Conservation (phyloP, 1,140 invertebrate species). For the Drosophila nasuta region DNA sequence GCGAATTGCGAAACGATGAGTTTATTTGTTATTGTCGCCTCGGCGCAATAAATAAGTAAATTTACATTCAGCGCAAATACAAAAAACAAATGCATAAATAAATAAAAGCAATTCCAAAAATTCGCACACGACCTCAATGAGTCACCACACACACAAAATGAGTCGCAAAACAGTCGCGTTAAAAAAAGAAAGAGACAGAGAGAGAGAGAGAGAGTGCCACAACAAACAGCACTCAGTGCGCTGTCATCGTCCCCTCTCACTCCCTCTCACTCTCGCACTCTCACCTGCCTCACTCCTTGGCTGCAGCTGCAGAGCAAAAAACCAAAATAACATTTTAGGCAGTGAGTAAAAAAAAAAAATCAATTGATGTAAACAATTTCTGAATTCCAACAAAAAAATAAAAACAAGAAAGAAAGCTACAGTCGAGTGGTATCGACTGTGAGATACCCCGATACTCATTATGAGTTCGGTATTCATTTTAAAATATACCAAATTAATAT, state of each 20-base stretch:
- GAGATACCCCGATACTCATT: too few relatives aligned
- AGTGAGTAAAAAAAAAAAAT: not conserved
- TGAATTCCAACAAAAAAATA: not conserved
- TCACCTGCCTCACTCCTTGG: not conserved
- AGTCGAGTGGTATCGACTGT: too few relatives aligned
- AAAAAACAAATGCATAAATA: constrained; percentile 82
- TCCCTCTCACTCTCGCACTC: not conserved
- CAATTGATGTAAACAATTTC: constrained; percentile 27
- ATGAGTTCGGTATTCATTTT: too few relatives aligned
- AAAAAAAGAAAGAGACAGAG: constrained; percentile 8
- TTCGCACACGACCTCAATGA: constrained; percentile 81
- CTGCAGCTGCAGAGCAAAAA: constrained; percentile 9
- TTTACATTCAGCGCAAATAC: constrained; percentile 78
- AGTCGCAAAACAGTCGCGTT: constrained; percentile 8
- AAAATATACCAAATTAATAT: too few relatives aligned
- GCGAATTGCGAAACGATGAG: constrained; percentile 54
- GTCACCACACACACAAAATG: constrained; percentile 50
- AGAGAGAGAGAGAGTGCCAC: constrained; percentile 16
- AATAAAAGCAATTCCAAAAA: constrained; percentile 81
- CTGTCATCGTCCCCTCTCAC: constrained; percentile 8
- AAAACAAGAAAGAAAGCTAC: too few relatives aligned
- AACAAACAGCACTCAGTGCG: constrained; percentile 12
- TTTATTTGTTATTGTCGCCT: constrained; percentile 49
- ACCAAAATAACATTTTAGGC: constrained; percentile 12
- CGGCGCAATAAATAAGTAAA: constrained; percentile 76